Evolutionary conservation across 2,888 invertebrate species (phyloP).

Genomic region (Anagyrus pseudococci): DNA sequence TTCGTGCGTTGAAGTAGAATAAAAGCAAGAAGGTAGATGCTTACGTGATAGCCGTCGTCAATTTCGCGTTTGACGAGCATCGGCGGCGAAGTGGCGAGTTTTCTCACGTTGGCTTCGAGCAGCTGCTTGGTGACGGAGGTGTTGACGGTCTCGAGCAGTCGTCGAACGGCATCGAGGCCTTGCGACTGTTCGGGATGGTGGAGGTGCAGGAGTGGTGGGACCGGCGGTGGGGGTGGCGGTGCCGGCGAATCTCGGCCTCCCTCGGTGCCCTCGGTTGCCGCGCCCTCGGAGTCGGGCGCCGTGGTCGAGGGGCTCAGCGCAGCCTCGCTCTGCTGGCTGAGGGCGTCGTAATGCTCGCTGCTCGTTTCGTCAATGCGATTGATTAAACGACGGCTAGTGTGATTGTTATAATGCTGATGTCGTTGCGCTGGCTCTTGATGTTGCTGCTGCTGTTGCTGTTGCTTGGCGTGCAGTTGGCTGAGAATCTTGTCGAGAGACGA

Average conservation of each 20-base stretch:
- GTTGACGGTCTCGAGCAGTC: conserved; percentile 77
- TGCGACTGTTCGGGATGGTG: conserved; percentile 55
- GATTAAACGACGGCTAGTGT: conserved; percentile 65
- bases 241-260: conserved; percentile 58
- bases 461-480: conserved; percentile 66
- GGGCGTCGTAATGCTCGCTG: conserved; percentile 51
- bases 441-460: conserved; percentile 34
- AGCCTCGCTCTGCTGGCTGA: conserved; percentile 49
- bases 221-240: conserved; percentile 58
- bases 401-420: conserved; percentile 7
- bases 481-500: conserved; percentile 70
- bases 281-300: conserved; percentile 67
- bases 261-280: conserved; percentile 70
- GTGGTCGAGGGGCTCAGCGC: conserved; percentile 56
- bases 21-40: neutral
- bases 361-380: conserved; percentile 41
- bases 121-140: conserved; percentile 78
- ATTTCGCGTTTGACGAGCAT: conserved; percentile 55
- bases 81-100: conserved; percentile 68
- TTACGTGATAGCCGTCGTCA: conserved; percentile 56
- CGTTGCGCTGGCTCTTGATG: neutral
- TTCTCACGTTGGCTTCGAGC: conserved; percentile 74
- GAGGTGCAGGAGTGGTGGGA: conserved; percentile 45
- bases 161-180: conserved; percentile 72
- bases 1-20: neutral